These are phyloP conservation scores for Channa maculata DNA, from an alignment of 2,113 vertebrate genomes.

Conservation along the genomic window DNA sequence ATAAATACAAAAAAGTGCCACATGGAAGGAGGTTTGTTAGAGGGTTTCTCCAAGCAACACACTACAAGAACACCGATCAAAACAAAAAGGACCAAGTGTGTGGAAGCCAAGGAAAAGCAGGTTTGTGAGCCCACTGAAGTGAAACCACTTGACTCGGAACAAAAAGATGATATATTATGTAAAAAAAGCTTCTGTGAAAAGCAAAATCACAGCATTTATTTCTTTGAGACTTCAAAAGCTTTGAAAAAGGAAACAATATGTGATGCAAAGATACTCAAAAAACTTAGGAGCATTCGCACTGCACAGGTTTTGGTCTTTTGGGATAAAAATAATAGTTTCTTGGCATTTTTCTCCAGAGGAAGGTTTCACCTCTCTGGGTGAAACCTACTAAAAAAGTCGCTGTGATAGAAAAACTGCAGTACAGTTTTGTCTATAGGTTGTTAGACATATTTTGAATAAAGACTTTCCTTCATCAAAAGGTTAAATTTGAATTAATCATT, in stretches of 20 bases:
- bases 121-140: background rate
- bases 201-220: background rate
- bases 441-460: background rate
- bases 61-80: background rate
- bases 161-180: background rate
- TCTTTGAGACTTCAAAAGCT: background rate
- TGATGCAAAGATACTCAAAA: background rate
- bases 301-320: background rate
- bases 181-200: conserved; percentile 2
- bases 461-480: background rate
- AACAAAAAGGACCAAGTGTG: background rate
- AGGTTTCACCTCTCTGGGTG: too few relatives aligned
- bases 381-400: too few relatives aligned
- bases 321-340: background rate
- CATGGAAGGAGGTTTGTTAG: background rate
- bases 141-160: conserved; percentile 14
- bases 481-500: background rate
- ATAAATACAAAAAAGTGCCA: background rate
- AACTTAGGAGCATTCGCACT: background rate
- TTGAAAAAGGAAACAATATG: conserved; percentile 4
- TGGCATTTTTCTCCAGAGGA: too few relatives aligned
- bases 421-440: background rate
- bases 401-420: too few relatives aligned
- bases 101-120: background rate
- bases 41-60: background rate